These are phyloP conservation scores for Girardinichthys multiradiatus DNA, from an alignment of 2,113 vertebrate genomes.

Conservation along the genomic window DNA sequence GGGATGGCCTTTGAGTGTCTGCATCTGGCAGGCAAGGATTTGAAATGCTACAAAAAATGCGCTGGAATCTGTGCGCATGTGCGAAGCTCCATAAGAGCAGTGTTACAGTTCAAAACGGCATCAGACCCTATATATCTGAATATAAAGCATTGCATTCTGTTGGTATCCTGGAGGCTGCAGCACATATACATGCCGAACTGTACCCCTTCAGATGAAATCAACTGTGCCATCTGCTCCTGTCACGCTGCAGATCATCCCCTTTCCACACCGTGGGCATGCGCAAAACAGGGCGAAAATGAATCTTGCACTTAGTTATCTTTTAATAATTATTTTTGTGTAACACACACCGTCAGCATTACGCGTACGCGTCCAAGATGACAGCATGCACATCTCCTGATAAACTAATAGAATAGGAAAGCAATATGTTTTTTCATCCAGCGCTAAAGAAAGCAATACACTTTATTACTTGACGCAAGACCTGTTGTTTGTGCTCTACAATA, in stretches of 20 bases:
- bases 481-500: too few relatives aligned
- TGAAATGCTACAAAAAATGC: not conserved
- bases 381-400: not conserved
- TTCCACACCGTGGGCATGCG: too few relatives aligned
- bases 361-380: not conserved
- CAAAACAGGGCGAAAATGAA: too few relatives aligned
- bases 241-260: too few relatives aligned
- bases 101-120: slow-evolving; percentile 46
- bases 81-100: slow-evolving; percentile 52
- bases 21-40: not conserved
- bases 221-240: too few relatives aligned
- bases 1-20: not conserved
- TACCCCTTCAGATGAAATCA: too few relatives aligned
- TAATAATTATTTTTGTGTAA: not conserved
- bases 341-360: not conserved
- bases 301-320: not conserved
- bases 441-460: not conserved
- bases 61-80: slow-evolving; percentile 22
- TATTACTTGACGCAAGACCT: not conserved
- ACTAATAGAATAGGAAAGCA: not conserved
- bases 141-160: slow-evolving; percentile 64
- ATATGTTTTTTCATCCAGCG: not conserved
- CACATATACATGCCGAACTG: too few relatives aligned
- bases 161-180: too few relatives aligned
- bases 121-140: slow-evolving; percentile 65